phyloP scores from a whole-genome alignment of 2,797 vertebrate species.

The Acanthurus leucopareius region DNA sequence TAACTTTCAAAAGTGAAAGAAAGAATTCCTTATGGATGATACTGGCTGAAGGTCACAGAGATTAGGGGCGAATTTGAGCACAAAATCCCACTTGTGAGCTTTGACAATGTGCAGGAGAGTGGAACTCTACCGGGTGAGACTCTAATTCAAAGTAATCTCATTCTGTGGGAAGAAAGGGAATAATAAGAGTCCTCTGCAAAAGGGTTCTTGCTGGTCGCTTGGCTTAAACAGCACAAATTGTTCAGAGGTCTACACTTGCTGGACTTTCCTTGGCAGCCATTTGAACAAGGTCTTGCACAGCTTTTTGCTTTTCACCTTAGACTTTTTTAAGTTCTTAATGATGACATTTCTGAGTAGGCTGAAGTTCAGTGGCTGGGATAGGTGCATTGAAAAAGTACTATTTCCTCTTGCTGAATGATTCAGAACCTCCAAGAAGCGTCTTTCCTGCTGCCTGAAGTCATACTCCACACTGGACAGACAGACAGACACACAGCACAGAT shows the following conservation, averaged over 20 bases:
- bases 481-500: conserved; percentile 29
- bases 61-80: conserved; percentile 26
- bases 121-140: conserved; percentile 34
- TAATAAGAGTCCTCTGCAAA: conserved; percentile 43
- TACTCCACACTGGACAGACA: conserved; percentile 85
- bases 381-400: conserved; percentile 53
- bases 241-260: conserved; percentile 66
- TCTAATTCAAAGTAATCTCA: conserved; percentile 45
- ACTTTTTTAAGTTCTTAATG: conserved; percentile 75
- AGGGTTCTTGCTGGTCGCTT: conserved; percentile 57
- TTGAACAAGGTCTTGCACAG: conserved; percentile 83
- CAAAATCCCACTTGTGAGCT: conserved; percentile 52
- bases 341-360: conserved; percentile 72
- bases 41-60: conserved; percentile 50
- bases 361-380: conserved; percentile 67
- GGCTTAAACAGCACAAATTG: conserved; percentile 32
- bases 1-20: conserved; percentile 36
- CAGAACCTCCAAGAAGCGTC: conserved; percentile 80
- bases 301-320: conserved; percentile 84
- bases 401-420: conserved; percentile 64
- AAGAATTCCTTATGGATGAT: conserved; percentile 13
- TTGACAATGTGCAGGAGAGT: conserved; percentile 54
- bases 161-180: conserved; percentile 30
- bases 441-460: conserved; percentile 87
- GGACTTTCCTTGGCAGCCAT: conserved; percentile 83